These are phyloP conservation scores for Potamarius usumacintae DNA, from an alignment of 2,113 vertebrate genomes.

Conservation along the genomic window DNA sequence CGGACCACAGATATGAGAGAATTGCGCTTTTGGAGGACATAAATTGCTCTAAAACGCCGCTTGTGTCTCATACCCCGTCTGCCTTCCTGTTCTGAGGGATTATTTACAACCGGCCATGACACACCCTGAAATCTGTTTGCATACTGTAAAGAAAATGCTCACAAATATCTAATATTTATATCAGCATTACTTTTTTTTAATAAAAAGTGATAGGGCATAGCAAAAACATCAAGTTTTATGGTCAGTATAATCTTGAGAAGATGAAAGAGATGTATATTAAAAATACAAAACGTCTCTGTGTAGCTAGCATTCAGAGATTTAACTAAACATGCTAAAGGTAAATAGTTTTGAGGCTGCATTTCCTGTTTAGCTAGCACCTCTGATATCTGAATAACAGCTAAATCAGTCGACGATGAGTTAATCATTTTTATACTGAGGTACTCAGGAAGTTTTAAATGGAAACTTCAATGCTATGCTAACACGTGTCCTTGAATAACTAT, in stretches of 20 bases:
- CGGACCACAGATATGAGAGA: slow-evolving; percentile 20
- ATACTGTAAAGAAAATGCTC: background rate
- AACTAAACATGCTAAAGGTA: background rate
- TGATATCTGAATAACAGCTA: too few species aligned
- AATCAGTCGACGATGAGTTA: too few species aligned
- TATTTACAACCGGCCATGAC: background rate
- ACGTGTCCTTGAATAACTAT: too few species aligned
- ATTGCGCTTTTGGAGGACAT: slow-evolving; percentile 15
- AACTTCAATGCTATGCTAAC: too few species aligned
- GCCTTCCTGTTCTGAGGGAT: background rate
- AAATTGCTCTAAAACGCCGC: slow-evolving; percentile 18
- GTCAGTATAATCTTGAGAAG: background rate
- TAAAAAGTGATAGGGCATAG: background rate
- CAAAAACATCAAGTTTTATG: background rate
- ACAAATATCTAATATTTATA: slow-evolving; percentile 9
- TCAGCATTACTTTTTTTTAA: background rate
- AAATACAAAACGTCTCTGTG: background rate
- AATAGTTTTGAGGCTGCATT: background rate
- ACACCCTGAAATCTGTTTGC: slow-evolving; percentile 8
- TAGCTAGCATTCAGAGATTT: background rate
- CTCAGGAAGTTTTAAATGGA: too few species aligned
- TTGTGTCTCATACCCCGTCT: background rate
- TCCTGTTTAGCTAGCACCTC: background rate
- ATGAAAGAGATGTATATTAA: background rate
- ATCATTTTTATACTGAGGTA: too few species aligned